Evolutionary conservation across 2,113 vertebrate species (phyloP).

Genomic region (Elgaria multicarinata): DNA sequence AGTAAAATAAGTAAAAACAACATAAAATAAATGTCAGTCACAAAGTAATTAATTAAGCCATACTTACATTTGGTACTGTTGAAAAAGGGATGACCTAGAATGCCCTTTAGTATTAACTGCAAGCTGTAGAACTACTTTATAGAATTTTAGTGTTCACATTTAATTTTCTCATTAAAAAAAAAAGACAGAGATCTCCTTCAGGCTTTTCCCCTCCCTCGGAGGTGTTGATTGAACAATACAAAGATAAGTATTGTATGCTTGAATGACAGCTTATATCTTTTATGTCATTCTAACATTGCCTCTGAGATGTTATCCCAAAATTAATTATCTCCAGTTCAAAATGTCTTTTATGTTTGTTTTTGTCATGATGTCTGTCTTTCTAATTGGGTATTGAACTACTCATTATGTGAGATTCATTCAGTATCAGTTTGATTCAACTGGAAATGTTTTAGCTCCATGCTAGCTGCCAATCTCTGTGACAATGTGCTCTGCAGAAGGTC

Average conservation of each 20-base stretch:
- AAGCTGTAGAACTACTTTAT: neutral
- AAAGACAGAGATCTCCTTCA: neutral
- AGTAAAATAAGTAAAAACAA: no score
- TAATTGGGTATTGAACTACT: conserved; percentile 53
- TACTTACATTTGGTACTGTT: fast-evolving
- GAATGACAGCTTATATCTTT: conserved; percentile 35
- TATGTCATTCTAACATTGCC: conserved; percentile 30
- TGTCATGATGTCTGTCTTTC: conserved; percentile 44
- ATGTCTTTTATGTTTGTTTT: conserved; percentile 29
- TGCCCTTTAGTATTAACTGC: conserved; percentile 10
- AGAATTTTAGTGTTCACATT: neutral
- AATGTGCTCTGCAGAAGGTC: conserved; percentile 38
- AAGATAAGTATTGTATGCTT: conserved; percentile 39
- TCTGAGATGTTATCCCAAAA: conserved; percentile 58
- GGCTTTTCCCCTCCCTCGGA: conserved; percentile 6
- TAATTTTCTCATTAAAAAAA: conserved; percentile 19
- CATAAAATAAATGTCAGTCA: neutral
- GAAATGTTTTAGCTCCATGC: neutral
- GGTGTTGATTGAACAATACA: conserved; percentile 36
- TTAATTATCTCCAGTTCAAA: conserved; percentile 44
- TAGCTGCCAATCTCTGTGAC: conserved; percentile 39
- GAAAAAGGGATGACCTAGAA: neutral
- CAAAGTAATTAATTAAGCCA: neutral
- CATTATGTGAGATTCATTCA: conserved; percentile 3
- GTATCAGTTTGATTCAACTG: neutral